Conservation (phyloP, 1,140 invertebrate genomes). For the Goniozus legneri region DNA sequence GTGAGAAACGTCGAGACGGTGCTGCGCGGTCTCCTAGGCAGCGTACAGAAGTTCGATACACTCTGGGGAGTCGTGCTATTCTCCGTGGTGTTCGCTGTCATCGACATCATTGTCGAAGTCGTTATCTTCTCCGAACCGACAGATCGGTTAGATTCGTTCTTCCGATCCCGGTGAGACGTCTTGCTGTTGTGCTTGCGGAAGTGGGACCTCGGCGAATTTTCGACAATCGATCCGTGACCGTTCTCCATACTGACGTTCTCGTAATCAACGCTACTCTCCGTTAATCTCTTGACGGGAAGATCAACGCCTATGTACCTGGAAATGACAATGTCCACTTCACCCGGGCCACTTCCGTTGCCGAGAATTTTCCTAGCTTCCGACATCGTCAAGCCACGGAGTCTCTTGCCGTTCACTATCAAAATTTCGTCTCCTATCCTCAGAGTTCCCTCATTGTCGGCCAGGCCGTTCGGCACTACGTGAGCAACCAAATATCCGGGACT, state of each 20-base stretch:
- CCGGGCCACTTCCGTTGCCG: constrained; percentile 56
- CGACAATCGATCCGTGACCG: constrained; percentile 49
- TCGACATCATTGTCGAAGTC: neutral
- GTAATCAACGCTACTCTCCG: constrained; percentile 68
- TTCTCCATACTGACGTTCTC: constrained; percentile 61
- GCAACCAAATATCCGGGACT: constrained; percentile 76
- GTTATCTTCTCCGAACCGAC: constrained; percentile 35
- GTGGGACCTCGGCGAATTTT: constrained; percentile 45
- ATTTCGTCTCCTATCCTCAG: constrained; percentile 78
- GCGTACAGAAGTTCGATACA: constrained; percentile 66
- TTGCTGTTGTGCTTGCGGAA: constrained; percentile 45
- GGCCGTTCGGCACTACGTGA: constrained; percentile 73
- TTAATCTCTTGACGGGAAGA: constrained; percentile 50
- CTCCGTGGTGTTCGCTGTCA: constrained; percentile 3
- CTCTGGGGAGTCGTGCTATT: constrained; percentile 43
- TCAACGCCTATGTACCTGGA: constrained; percentile 46
- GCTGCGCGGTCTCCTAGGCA: constrained; percentile 65
- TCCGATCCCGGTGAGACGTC: constrained; percentile 27
- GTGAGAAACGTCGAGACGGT: constrained; percentile 68
- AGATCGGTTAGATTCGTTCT: constrained; percentile 37
- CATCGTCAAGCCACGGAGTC: constrained; percentile 71
- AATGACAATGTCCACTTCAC: constrained; percentile 73
- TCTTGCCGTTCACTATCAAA: constrained; percentile 76
- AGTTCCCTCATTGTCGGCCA: constrained; percentile 75
- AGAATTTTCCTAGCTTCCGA: constrained; percentile 72